These are phyloP conservation scores for Tachycineta bicolor DNA, from an alignment of 2,113 vertebrate species.

Conservation along the genomic window DNA sequence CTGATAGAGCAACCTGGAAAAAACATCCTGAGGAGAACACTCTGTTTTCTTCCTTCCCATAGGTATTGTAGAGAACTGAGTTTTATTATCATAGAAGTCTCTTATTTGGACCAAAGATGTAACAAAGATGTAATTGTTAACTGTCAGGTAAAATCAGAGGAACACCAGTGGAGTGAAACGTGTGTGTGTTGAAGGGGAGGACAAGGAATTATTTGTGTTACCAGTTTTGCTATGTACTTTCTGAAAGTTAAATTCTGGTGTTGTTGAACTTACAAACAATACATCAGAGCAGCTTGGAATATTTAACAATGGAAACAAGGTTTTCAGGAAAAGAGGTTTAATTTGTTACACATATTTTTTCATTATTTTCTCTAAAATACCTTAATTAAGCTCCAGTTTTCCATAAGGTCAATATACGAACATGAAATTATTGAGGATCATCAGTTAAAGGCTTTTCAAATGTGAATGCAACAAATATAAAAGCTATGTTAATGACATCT, in stretches of 20 bases:
- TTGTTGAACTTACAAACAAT: neutral
- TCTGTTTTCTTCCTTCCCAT: neutral
- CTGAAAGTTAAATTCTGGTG: neutral
- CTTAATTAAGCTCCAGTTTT: neutral
- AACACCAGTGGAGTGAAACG: neutral
- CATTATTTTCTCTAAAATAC: neutral
- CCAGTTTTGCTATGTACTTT: neutral
- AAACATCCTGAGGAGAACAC: neutral
- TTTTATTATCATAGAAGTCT: neutral
- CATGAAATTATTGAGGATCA: neutral
- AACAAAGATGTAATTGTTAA: neutral
- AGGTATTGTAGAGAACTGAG: neutral
- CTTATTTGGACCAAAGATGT: neutral
- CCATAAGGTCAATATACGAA: neutral
- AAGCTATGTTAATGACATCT: neutral
- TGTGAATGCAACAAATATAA: neutral
- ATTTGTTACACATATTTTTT: neutral
- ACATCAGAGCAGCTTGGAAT: neutral
- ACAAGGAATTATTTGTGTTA: neutral
- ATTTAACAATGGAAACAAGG: neutral
- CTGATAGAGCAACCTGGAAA: neutral
- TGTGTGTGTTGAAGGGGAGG: neutral
- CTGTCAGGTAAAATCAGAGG: neutral
- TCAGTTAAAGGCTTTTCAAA: neutral
- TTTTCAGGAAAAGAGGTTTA: neutral